Base-by-base conservation (phyloP, 2,113 vertebrate genomes). In the Origma solitaria region DNA sequence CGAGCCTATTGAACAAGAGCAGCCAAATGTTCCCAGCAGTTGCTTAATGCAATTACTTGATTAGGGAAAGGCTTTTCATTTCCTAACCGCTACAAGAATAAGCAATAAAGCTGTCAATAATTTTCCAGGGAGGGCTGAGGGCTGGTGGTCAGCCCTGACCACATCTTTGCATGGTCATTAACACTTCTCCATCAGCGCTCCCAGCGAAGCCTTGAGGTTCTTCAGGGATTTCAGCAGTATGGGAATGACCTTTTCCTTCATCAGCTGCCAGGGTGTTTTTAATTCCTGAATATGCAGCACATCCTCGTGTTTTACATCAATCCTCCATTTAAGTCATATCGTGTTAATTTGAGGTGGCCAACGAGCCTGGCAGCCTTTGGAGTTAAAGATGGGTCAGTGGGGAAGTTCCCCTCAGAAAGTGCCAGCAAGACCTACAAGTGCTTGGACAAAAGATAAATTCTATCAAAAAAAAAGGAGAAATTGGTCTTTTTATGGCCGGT, bases 31-130 rank as follows among this genome's bases (percentile, higher is more conserved):
- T 97, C 96, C 97, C 98, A 96, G 96, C 93, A 97, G 98, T 83
- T 95, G 66, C 94, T 97, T 96, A 97, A 97, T 97, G 96, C 98
- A 96, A 98, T 97, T 97, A 96, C 97, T 90, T 97, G 97, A 97
- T 98, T 95, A 97, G 92, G 93, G 80, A 62, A 69, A 93, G 87
- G 95, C 95, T 96, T 97, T 98, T 96, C 93, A 90, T 97, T 97
- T 96, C 87, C 86, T 96, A 96, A 97, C 98, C 97, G 8, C 97
- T 96, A 98, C 98, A 98, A 93, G 97, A 91, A 97, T 96, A 97
- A 96, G 98, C 98, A 97, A 98, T 98, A 98, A 98, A 98, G 92
- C 96, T 97, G 98, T 98, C 98, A 88, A 98, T 98, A 98, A 97
- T 96, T 94, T 90, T 70, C 35, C 97, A 94, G 92, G 7, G 69